Evolutionary conservation across 2,797 vertebrate species (phyloP).

Genomic region (Buceros bicornis): DNA sequence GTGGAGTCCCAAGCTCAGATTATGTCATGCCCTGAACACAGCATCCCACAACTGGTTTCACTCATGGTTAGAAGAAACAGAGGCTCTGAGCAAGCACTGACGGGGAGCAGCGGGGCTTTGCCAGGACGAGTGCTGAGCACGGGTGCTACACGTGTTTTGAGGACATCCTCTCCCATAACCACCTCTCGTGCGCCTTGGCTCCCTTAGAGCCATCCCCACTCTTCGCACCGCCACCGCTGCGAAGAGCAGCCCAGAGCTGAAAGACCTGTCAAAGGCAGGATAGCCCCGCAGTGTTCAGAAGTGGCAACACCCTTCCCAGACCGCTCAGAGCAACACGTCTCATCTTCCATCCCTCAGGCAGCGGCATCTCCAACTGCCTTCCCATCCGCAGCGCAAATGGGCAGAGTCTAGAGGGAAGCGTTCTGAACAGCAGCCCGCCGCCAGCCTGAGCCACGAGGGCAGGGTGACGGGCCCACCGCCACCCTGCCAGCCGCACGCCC

Average conservation of each 20-base stretch:
- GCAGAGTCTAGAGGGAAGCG: neutral
- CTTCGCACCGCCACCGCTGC: fast-evolving
- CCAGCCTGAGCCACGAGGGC: fast-evolving
- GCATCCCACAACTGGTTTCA: constrained; percentile 60
- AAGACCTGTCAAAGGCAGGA: neutral
- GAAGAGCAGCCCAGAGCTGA: fast-evolving
- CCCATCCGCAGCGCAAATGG: fast-evolving
- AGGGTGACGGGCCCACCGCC: too few species aligned
- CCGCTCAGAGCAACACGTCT: neutral
- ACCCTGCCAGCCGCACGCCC: neutral
- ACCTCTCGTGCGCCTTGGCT: neutral
- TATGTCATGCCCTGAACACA: constrained; percentile 46
- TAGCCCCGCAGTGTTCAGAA: neutral
- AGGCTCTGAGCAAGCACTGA: constrained; percentile 24
- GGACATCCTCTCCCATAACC: neutral
- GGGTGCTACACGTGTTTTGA: fast-evolving
- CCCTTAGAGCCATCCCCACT: neutral
- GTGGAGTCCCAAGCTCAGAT: constrained; percentile 37
- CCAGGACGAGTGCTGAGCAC: neutral
- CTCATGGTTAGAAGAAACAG: constrained; percentile 54
- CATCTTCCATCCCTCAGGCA: neutral
- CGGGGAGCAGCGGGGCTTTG: neutral
- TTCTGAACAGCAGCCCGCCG: neutral
- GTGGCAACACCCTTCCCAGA: neutral
- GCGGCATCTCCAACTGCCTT: neutral